Evolutionary conservation across 2,888 invertebrate genomes (phyloP).

Genomic region (Eustalomyia histrio): DNA sequence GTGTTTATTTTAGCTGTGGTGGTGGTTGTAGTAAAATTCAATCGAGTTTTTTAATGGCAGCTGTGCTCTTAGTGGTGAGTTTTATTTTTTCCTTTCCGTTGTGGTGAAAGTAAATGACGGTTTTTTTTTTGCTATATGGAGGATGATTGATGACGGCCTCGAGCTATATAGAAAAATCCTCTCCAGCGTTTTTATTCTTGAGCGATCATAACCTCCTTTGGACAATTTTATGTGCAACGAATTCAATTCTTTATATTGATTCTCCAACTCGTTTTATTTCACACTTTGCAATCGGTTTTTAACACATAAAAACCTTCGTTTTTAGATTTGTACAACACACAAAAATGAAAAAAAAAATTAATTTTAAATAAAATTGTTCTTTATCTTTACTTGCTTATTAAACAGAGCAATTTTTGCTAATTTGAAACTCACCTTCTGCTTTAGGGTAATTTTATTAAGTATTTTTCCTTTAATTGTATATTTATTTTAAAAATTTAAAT

Average conservation of each 20-base stretch:
- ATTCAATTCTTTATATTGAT: slow-evolving; percentile 35
- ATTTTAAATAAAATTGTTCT: slow-evolving; percentile 23
- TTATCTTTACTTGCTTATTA: slow-evolving; percentile 20
- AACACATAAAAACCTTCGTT: slow-evolving; percentile 35
- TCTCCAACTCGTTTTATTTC: slow-evolving; percentile 41
- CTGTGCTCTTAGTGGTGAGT: slow-evolving; percentile 61
- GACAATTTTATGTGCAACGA: slow-evolving; percentile 1
- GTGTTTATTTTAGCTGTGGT: slow-evolving; percentile 41
- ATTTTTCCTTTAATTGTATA: slow-evolving; percentile 26
- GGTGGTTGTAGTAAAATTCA: slow-evolving; percentile 49
- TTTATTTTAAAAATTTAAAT: slow-evolving; percentile 39
- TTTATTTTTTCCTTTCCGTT: slow-evolving; percentile 37
- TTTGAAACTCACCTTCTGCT: slow-evolving; percentile 40
- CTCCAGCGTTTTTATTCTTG: slow-evolving; percentile 25
- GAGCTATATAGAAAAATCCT: slow-evolving; percentile 39
- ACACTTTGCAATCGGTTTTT: slow-evolving; percentile 18
- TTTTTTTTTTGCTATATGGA: slow-evolving; percentile 29
- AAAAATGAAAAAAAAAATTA: slow-evolving; percentile 39
- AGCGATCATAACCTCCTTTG: slow-evolving; percentile 36
- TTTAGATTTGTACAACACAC: slow-evolving; percentile 21
- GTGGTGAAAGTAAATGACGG: slow-evolving; percentile 60
- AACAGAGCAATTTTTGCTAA: background rate
- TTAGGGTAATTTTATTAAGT: background rate
- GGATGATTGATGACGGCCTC: slow-evolving; percentile 32
- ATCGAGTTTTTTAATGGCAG: slow-evolving; percentile 63